A percentile compares a stretch with the other conserved stretches of the same genome.
phyloP scores from a whole-genome alignment of 1,140 invertebrate species.

The Pteromalus puparum region DNA sequence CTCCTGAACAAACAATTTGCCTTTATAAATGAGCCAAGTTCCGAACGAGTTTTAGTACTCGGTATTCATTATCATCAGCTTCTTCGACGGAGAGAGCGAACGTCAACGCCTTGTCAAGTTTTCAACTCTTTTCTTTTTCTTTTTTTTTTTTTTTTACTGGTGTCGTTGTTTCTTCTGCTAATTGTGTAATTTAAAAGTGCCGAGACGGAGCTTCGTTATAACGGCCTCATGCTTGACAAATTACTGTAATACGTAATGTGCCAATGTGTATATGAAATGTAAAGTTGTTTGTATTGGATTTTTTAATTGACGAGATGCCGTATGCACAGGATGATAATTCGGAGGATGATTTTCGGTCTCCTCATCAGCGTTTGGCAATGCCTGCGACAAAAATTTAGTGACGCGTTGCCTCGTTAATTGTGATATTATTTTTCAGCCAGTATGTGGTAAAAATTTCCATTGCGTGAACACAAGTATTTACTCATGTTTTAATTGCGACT shows the following conservation, averaged over 20 bases:
- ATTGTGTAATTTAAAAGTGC: conserved; percentile 17
- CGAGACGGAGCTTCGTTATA: background rate
- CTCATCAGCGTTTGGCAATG: background rate
- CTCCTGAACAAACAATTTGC: conserved; percentile 65
- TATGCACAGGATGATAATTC: background rate
- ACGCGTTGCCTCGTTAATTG: conserved; percentile 47
- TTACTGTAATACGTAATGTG: too few species aligned
- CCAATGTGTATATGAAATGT: too few species aligned
- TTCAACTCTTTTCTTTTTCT: conserved; percentile 50
- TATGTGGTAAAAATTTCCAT: background rate
- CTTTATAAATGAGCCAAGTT: conserved; percentile 71
- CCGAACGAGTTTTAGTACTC: conserved; percentile 55
- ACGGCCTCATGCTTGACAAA: background rate
- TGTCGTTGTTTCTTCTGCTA: background rate
- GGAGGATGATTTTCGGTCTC: background rate
- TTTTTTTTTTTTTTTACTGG: conserved; percentile 40
- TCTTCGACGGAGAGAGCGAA: conserved; percentile 52
- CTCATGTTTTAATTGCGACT: background rate
- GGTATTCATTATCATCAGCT: conserved; percentile 62
- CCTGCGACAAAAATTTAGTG: conserved; percentile 6
- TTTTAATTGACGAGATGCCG: too few species aligned
- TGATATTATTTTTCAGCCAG: conserved; percentile 14
- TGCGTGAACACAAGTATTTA: conserved; percentile 4
- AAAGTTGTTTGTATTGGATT: background rate
- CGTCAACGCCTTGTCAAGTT: background rate